Conservation (phyloP, 1,140 invertebrate species). For the Drosophila azteca region DNA sequence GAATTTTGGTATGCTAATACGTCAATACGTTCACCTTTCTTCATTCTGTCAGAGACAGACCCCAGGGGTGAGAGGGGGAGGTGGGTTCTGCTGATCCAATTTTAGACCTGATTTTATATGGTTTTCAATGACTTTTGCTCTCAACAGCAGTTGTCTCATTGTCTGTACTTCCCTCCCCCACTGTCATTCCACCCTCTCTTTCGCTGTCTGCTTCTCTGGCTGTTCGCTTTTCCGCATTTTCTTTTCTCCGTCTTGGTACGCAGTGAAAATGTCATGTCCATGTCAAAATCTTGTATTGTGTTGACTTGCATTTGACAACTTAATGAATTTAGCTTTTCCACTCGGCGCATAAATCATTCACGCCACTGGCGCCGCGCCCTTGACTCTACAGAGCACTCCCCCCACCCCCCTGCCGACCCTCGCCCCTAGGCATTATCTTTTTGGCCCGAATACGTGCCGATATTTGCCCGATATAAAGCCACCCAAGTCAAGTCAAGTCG, state of each 20-base stretch:
- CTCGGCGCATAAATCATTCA: constrained; percentile 52
- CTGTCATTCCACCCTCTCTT: not conserved
- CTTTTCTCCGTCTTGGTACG: not conserved
- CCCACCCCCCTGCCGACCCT: too few relatives aligned
- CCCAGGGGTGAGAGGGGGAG: too few relatives aligned
- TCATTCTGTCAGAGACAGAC: constrained; percentile 4
- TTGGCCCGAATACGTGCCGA: constrained; percentile 49
- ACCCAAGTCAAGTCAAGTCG: not conserved
- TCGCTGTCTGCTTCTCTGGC: constrained; percentile 11
- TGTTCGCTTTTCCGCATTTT: constrained; percentile 2
- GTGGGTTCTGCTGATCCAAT: not conserved
- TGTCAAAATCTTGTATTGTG: constrained; percentile 71
- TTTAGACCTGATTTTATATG: constrained; percentile 23
- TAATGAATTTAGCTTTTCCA: constrained; percentile 70
- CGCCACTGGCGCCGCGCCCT: constrained; percentile 53
- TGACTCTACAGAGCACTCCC: constrained; percentile 1
- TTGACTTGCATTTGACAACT: constrained; percentile 83
- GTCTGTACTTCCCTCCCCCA: too few relatives aligned
- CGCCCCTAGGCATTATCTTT: constrained; percentile 59
- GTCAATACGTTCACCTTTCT: constrained; percentile 30
- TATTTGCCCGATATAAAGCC: constrained; percentile 25
- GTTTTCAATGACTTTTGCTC: constrained; percentile 44
- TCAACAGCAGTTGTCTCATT: constrained; percentile 1
- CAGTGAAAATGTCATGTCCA: constrained; percentile 64
- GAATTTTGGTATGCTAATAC: constrained; percentile 34